phyloP scores from a whole-genome alignment of 2,797 vertebrate genomes.

The Etheostoma nigrum region DNA sequence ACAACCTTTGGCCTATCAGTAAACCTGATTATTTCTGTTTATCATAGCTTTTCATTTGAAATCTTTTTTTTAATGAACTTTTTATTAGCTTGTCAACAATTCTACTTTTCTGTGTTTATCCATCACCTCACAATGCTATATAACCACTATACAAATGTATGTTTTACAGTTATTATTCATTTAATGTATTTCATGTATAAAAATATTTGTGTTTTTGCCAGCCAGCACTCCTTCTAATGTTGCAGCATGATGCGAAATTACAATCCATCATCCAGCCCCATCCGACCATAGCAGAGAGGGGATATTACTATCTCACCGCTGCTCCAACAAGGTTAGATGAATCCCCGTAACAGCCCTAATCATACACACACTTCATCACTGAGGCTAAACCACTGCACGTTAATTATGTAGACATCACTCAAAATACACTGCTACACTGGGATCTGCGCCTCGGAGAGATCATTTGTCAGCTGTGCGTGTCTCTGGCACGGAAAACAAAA shows the following conservation, averaged over 20 bases:
- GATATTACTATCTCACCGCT: constrained; percentile 75
- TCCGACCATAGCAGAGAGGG: constrained; percentile 68
- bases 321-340: constrained; percentile 80
- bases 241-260: constrained; percentile 61
- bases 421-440: constrained; percentile 76
- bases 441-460: constrained; percentile 71
- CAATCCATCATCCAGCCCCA: constrained; percentile 73
- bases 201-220: constrained; percentile 40
- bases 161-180: constrained; percentile 5
- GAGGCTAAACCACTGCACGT: constrained; percentile 79
- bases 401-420: constrained; percentile 89
- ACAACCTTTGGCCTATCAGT: constrained; percentile 40
- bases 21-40: constrained; percentile 41
- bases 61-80: constrained; percentile 38
- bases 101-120: not conserved
- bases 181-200: constrained; percentile 15
- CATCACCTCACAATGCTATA: not conserved
- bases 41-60: constrained; percentile 35
- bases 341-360: constrained; percentile 84
- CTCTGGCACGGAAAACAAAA: constrained; percentile 77
- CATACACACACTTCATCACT: constrained; percentile 85
- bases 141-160: not conserved
- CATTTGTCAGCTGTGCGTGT: constrained; percentile 79
- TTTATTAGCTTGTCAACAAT: constrained; percentile 37
- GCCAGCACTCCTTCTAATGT: constrained; percentile 48